phyloP scores from a whole-genome alignment of 2,797 vertebrate species.

The Micropoecilia bifurca region DNA sequence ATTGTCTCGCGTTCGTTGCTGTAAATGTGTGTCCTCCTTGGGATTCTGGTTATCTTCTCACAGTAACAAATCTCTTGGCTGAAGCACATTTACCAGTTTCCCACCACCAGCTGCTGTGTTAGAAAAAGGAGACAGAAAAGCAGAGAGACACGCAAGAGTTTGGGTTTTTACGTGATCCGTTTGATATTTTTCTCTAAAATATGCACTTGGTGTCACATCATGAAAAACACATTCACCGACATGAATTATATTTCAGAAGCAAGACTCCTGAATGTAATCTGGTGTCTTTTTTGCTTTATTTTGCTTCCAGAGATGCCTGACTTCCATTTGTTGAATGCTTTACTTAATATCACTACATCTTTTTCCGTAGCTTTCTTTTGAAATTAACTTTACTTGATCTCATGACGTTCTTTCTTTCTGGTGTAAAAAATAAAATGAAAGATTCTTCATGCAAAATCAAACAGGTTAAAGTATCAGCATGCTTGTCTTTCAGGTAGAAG shows the following conservation, averaged over 20 bases:
- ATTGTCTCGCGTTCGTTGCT: slow-evolving; percentile 28
- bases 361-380: background rate
- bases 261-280: slow-evolving; percentile 3
- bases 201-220: slow-evolving; percentile 14
- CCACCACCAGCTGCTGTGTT: slow-evolving; percentile 61
- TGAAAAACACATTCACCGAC: background rate
- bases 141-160: slow-evolving; percentile 21
- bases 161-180: slow-evolving; percentile 20
- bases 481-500: background rate
- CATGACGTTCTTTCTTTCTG: background rate
- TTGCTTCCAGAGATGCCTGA: background rate
- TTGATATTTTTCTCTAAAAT: slow-evolving; percentile 25
- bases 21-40: slow-evolving; percentile 27
- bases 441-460: background rate
- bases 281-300: background rate
- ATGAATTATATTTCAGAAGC: background rate
- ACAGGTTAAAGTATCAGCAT: background rate
- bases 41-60: slow-evolving; percentile 53
- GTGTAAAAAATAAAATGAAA: background rate
- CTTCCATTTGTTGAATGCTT: background rate
- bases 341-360: background rate
- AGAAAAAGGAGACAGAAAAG: slow-evolving; percentile 37
- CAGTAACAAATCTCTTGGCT: slow-evolving; percentile 59
- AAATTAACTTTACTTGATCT: background rate
- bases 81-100: slow-evolving; percentile 50